These are phyloP conservation scores for Laterallus jamaicensis DNA, from an alignment of 2,113 vertebrate genomes.

Conservation along the genomic window DNA sequence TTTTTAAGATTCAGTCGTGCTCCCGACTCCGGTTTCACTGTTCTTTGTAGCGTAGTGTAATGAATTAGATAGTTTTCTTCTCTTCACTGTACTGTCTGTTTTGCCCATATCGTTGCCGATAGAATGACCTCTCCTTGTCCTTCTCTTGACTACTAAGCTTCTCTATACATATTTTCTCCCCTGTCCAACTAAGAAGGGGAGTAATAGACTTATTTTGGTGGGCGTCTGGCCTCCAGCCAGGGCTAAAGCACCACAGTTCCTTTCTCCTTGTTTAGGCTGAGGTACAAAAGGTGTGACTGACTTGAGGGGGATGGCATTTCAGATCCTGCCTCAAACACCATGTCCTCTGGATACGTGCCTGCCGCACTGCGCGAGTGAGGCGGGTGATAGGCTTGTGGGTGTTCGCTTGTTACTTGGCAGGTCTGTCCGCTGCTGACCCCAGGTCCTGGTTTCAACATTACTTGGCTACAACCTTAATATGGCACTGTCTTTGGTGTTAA, in stretches of 20 bases:
- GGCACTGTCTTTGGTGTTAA: background rate
- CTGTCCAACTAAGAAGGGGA: too few species aligned
- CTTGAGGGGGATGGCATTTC: background rate
- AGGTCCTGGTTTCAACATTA: rapidly evolving
- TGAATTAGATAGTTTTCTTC: too few species aligned
- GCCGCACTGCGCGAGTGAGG: background rate
- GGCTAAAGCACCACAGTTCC: background rate
- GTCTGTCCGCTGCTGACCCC: background rate
- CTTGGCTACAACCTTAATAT: background rate
- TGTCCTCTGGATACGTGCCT: background rate
- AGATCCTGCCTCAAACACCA: background rate
- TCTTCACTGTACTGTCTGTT: too few species aligned
- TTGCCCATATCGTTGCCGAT: too few species aligned
- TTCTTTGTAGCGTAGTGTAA: too few species aligned
- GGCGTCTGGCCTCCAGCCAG: too few species aligned
- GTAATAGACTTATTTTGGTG: too few species aligned
- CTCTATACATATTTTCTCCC: too few species aligned
- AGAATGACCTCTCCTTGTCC: too few species aligned
- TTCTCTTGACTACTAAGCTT: too few species aligned
- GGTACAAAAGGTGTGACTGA: background rate
- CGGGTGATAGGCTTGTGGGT: background rate
- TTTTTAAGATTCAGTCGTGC: too few species aligned
- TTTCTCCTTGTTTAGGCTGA: background rate
- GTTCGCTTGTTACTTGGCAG: background rate
- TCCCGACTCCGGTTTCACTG: too few species aligned